Evolutionary conservation across 2,113 vertebrate genomes (phyloP).

Genomic region (Bubo bubo): DNA sequence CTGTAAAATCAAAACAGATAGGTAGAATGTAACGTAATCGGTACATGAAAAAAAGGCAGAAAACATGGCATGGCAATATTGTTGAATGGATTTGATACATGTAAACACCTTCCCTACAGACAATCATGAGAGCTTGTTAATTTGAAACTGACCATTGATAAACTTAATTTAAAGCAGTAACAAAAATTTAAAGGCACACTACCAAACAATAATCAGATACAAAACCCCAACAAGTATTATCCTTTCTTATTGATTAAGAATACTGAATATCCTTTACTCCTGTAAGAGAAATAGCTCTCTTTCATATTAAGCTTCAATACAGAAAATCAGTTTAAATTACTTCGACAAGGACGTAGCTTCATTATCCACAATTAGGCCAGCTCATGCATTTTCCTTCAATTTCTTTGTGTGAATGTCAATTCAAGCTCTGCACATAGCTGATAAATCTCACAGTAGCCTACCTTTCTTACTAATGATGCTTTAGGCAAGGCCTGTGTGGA

Average conservation of each 20-base stretch:
- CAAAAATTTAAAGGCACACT: neutral
- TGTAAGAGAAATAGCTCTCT: neutral
- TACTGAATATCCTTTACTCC: neutral
- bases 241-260: neutral
- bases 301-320: neutral
- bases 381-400: neutral
- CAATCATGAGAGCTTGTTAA: neutral
- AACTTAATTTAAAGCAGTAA: neutral
- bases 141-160: neutral
- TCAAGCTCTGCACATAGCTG: neutral
- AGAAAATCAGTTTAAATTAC: neutral
- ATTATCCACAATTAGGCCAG: neutral
- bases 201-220: neutral
- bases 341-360: neutral
- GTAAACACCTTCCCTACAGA: neutral
- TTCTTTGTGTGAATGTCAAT: neutral
- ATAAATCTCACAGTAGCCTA: neutral
- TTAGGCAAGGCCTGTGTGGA: neutral
- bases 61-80: neutral
- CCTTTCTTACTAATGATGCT: neutral
- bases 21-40: neutral
- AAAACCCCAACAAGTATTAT: neutral
- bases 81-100: neutral
- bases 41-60: neutral
- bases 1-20: neutral